Base-by-base conservation (phyloP, 1,140 invertebrate genomes). In the Tetramorium alpestre region DNA sequence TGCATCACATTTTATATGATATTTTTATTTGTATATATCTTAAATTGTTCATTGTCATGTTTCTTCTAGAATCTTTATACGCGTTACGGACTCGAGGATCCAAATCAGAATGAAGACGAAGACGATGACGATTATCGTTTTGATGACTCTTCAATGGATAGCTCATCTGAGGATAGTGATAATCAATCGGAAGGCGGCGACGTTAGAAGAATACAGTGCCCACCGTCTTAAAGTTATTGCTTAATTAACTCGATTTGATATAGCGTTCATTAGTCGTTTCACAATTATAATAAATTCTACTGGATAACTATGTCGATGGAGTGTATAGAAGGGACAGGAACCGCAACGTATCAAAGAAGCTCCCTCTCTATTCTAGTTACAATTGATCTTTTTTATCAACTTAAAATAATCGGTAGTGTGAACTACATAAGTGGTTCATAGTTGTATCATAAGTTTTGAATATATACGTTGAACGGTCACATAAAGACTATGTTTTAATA, bases 81-180 rank as follows among this genome's bases (percentile, higher is more conserved):
- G 11, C 67, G 58, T 64, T 82, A 75, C 51, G 51, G 64, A 38
- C 60, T 86, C 28, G 47, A 60, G 44, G 62, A 73, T 56, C 69
- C n/a, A 56, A 89, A 78, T 58, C 49, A 64, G n/a, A 72, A 85
- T 25, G 65, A 58, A 4, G 81, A 89, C 3, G 82, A 89, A n/a
- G 86, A 85, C 38, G 60, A 51, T 0, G 51, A 75, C n/a, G 41
- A 49, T n/a, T 51, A 86, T 56, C 65, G 67, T 22, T 49, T 28
- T n/a, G 67, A 70, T 22, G 84, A 89, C 49, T 91, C 90, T 3
- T 86, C 86, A 25, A 77, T 84, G 22, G 78, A 88, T 6, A 75
- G 85, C 25, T 87, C 64, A 38, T 90, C 78, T 10, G 85, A 78
- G 78, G 70, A 89, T 8, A 92, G 89, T 56, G 86, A 88, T 73